Evolutionary conservation across 1,140 invertebrate species (phyloP), one percentile per base, ranked within the genome.

Genomic region (Nasonia vitripennis): DNA sequence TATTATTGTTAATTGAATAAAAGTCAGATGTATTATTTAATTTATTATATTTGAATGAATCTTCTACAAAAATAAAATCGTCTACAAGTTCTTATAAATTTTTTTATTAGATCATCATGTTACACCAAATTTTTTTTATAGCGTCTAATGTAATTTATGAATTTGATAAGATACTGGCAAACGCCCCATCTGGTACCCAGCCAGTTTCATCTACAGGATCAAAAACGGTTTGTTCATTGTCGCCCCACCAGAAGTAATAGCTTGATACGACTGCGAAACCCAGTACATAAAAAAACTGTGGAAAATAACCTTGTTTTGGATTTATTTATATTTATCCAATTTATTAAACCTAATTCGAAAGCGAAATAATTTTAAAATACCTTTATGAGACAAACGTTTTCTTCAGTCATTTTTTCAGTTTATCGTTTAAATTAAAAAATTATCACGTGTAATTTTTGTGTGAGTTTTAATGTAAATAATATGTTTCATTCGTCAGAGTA

Each of bases 221-320:
- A 51, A 70, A 51, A n/a, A 31, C 7, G 1, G 86, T 86, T 68
- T 75, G 10, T 45, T 89, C 86, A 37, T 83, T 86, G 12, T 71
- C 85, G 34, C 89, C 88, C 88, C 88, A 90, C 23, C n/a, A 86
- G 81, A 87, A 87, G 84, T 89, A 90, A 85, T 91, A 91, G 48
- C 86, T 87, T 51, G 90, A 62, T 27, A 86, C 68, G 12, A 86
- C 27, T 2, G 51, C 6, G 67, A 85, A 85, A 34, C 27, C 45
- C 10, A 82, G 0, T 77, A 79, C 6, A 73, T 86, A 86, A 74
- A 83, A 12, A 70, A 82, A 71, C 85, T 86, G 20, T 55, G 45
- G 3, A 45, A 48, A 77, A 81, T 79, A 71, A 73, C 48, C 20
- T 62, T 62, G n/a, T 20, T 62, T 62, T 20, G n/a, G 6, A 62